Percentiles rank a stretch among this genome's conserved stretches.
Evolutionary conservation across 2,888 invertebrate genomes (phyloP).

Genomic region (Aplocera efformata): DNA sequence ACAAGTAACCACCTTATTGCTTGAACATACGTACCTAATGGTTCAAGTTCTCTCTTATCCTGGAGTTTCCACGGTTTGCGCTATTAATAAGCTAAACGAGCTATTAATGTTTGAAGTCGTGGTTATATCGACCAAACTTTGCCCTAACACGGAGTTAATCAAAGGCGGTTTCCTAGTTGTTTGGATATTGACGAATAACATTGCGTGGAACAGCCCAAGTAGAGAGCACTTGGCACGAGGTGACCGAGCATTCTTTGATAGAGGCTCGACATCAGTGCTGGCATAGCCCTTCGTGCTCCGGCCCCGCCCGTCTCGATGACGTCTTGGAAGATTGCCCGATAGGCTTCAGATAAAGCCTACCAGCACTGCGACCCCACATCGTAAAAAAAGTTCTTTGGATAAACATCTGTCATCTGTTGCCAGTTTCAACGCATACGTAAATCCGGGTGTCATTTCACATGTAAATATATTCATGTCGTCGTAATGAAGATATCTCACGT

Average conservation of each 20-base stretch:
- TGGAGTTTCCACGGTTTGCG: constrained; percentile 1
- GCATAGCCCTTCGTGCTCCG: constrained; percentile 38
- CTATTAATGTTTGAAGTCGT: constrained; percentile 7
- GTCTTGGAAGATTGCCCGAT: constrained; percentile 70
- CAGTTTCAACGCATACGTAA: constrained; percentile 7
- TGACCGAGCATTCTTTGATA: constrained; percentile 50
- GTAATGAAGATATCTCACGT: constrained; percentile 39
- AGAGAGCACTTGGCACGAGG: constrained; percentile 50
- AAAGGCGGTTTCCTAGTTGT: constrained; percentile 10
- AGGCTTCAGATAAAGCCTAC: constrained; percentile 58
- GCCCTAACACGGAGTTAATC: constrained; percentile 2
- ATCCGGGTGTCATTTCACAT: constrained; percentile 32
- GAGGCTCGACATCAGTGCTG: constrained; percentile 42
- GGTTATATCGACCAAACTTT: constrained; percentile 6
- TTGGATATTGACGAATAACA: constrained; percentile 33
- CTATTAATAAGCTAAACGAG: constrained; percentile 7
- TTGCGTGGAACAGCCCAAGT: constrained; percentile 17
- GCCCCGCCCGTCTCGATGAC: constrained; percentile 46
- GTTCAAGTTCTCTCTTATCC: background rate
- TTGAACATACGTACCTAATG: background rate
- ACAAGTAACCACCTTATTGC: constrained; percentile 3
- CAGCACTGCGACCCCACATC: constrained; percentile 49
- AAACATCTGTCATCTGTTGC: background rate
- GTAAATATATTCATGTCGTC: constrained; percentile 38
- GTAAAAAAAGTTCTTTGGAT: constrained; percentile 11